Conservation (phyloP, 2,113 vertebrate genomes). For the Sylvilagus bachmani region DNA sequence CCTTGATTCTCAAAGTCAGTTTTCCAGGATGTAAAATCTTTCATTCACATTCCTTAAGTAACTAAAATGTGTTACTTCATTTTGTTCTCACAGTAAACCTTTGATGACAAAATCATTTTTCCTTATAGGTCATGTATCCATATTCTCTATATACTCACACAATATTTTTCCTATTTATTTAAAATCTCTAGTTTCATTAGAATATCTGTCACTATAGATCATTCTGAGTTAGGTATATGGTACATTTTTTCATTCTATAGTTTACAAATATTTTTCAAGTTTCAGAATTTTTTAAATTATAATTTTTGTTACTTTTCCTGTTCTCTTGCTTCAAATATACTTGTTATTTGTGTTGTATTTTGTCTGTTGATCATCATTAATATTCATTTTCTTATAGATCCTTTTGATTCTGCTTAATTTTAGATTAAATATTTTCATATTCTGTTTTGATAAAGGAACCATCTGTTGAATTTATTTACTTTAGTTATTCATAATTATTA, state of each 20-base stretch:
- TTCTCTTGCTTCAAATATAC: neutral
- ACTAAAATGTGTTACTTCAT: conserved; percentile 14
- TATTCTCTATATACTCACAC: neutral
- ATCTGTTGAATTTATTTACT: neutral
- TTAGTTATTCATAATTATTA: neutral
- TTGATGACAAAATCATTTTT: neutral
- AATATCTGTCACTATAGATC: neutral
- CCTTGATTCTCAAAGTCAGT: neutral
- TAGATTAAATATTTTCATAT: neutral
- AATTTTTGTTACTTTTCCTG: neutral
- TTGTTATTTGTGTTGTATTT: neutral
- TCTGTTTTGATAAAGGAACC: neutral
- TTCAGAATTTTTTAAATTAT: neutral
- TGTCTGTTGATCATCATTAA: neutral
- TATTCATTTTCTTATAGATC: neutral
- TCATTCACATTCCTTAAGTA: neutral
- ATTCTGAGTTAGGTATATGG: neutral
- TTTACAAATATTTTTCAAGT: neutral
- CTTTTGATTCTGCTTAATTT: neutral
- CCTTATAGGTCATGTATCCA: neutral
- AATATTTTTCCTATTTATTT: neutral
- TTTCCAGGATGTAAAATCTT: neutral
- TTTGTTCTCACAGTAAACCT: neutral
- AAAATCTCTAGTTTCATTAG: neutral
- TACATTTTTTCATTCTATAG: neutral